Base-by-base conservation (phyloP, 2,888 invertebrate species). In the Pardosa pseudoannulata region DNA sequence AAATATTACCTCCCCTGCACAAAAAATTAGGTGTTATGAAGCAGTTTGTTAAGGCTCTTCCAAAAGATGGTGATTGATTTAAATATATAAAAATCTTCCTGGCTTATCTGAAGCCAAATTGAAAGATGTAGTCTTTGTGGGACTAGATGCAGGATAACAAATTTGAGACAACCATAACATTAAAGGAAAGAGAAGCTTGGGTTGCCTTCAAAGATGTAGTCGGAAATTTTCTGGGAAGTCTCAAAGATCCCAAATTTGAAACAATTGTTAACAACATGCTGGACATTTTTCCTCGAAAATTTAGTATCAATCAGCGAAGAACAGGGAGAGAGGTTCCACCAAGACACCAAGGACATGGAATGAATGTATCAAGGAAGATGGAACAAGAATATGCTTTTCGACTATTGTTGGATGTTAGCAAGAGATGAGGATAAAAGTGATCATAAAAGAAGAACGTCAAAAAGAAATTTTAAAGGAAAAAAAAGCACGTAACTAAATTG, bases 1-100 rank as follows among this genome's bases (percentile, higher is more conserved):
- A 39, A 27, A 7, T 39, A 31, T 23, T 39, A 9, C 19, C 89
- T 89, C 89, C 89, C 9, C 81, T 90, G n/a, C 90, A 90, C 70
- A 90, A 90, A 28, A 90, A 91, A 80, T 75, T 91, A 27, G 89
- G 88, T 29, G 74, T 90, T 1, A 90, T 90, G 87, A 90, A 90
- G 86, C 87, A 88, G 65, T 87, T 89, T 72, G 81, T 76, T 16
- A 71, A 71, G 23, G 86, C 81, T 76, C 68, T 88, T 16, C 67
- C 75, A 71, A 82, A 75, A 71, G 64, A 88, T 67, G 89, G 89
- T 32, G 46, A 79, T 19, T 86, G 86, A 41, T 89, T 88, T 71
- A 86, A 86, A 62, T 80, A 89, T 75, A 75, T 39, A 19, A 56
- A 32, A 67, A 56, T 27, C 80, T 74, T 46, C 86, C 50, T 6